A percentile compares a stretch with the other conserved stretches of the same genome.
Evolutionary conservation across 2,888 invertebrate genomes (phyloP).

Genomic region (Acronicta psi): DNA sequence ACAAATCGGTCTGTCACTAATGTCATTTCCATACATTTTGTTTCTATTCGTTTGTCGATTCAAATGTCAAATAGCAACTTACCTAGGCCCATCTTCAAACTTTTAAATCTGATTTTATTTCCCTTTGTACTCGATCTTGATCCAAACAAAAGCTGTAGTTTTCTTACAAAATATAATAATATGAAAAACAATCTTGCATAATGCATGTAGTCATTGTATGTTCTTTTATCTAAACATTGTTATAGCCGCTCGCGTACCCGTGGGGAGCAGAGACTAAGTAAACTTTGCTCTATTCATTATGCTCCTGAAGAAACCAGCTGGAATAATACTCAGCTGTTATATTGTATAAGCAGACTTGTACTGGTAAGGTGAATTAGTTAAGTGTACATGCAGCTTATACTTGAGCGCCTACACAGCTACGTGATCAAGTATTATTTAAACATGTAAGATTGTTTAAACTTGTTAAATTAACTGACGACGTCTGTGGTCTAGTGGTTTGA

Average conservation of each 20-base stretch:
- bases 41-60: no score
- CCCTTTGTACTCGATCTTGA: neutral
- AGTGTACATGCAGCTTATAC: neutral
- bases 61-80: no score
- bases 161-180: constrained; percentile 31
- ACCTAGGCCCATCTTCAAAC: no score
- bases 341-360: constrained; percentile 6
- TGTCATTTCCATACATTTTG: no score
- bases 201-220: constrained; percentile 29
- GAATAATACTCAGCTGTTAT: constrained; percentile 50
- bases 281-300: constrained; percentile 65
- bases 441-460: no score
- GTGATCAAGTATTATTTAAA: neutral
- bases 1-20: no score
- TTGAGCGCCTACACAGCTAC: neutral
- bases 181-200: constrained; percentile 12
- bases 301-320: constrained; percentile 61
- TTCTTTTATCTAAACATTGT: constrained; percentile 35
- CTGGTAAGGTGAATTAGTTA: constrained; percentile 1
- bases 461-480: no score
- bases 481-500: no score
- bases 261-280: constrained; percentile 59
- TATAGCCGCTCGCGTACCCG: constrained; percentile 44
- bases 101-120: no score
- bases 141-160: constrained; percentile 20